Evolutionary conservation across 2,113 vertebrate species (phyloP).

Genomic region (Pavo muticus): DNA sequence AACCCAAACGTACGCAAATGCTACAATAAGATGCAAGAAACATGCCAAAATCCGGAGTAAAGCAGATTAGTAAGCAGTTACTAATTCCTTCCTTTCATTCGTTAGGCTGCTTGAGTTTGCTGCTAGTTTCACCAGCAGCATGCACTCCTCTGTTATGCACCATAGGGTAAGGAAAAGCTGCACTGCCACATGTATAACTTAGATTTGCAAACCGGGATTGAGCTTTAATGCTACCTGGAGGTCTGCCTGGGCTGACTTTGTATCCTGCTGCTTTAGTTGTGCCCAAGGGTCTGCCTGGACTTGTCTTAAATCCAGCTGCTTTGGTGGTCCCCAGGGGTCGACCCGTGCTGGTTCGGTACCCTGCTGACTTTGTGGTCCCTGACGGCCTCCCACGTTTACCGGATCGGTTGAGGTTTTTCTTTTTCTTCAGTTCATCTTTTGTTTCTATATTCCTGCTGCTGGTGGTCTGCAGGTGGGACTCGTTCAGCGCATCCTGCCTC

Average conservation of each 20-base stretch:
- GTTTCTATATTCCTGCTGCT: constrained; percentile 84
- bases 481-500: constrained; percentile 85
- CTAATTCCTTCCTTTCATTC: constrained; percentile 79
- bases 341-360: constrained; percentile 98
- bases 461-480: constrained; percentile 80
- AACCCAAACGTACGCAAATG: constrained; percentile 61
- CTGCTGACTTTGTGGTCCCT: constrained; percentile 96
- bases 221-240: constrained; percentile 98
- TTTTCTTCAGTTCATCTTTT: constrained; percentile 92
- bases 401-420: constrained; percentile 90
- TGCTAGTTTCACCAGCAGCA: constrained; percentile 83
- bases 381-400: constrained; percentile 93
- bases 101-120: constrained; percentile 87
- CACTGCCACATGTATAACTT: constrained; percentile 89
- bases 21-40: constrained; percentile 63
- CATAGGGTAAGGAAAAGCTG: constrained; percentile 92
- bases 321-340: constrained; percentile 96
- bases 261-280: constrained; percentile 98
- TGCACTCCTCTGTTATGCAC: constrained; percentile 89
- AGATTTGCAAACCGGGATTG: constrained; percentile 95
- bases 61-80: constrained; percentile 50
- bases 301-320: constrained; percentile 98
- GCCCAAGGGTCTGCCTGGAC: constrained; percentile 95
- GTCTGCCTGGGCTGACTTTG: constrained; percentile 97
- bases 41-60: constrained; percentile 64